These are phyloP conservation scores for Pogonomyrmex californicus DNA, from an alignment of 1,140 invertebrate genomes.

Conservation along the genomic window DNA sequence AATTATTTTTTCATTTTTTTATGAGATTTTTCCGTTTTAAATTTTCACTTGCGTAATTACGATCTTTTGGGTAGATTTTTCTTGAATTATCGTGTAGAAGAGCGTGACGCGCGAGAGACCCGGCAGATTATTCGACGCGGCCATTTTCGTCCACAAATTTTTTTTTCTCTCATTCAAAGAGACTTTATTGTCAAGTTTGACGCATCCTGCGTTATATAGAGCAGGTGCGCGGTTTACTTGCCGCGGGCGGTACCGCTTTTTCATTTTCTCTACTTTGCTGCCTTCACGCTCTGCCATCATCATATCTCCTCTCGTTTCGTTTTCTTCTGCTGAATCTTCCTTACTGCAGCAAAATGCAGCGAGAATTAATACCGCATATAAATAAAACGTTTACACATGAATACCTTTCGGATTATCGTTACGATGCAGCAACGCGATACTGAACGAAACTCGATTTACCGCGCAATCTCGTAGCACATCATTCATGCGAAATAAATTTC, in stretches of 20 bases:
- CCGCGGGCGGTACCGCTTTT: conserved; percentile 76
- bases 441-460: conserved; percentile 12
- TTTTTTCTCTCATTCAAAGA: conserved; percentile 38
- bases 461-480: background rate
- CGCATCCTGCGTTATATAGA: conserved; percentile 70
- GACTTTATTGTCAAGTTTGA: conserved; percentile 60
- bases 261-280: conserved; percentile 68
- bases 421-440: conserved; percentile 30
- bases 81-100: conserved; percentile 9
- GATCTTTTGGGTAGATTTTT: background rate
- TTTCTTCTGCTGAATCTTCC: conserved; percentile 12
- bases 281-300: conserved; percentile 57
- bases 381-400: conserved; percentile 68
- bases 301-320: conserved; percentile 49
- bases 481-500: conserved; percentile 5
- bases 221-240: conserved; percentile 76
- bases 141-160: background rate
- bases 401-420: conserved; percentile 29
- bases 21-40: background rate
- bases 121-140: conserved; percentile 30
- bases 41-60: background rate
- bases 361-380: conserved; percentile 67
- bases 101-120: conserved; percentile 33
- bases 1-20: no score
- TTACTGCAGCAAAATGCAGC: background rate